Base-by-base conservation (phyloP, 2,888 invertebrate genomes). In the Leptarthrus brevirostris region DNA sequence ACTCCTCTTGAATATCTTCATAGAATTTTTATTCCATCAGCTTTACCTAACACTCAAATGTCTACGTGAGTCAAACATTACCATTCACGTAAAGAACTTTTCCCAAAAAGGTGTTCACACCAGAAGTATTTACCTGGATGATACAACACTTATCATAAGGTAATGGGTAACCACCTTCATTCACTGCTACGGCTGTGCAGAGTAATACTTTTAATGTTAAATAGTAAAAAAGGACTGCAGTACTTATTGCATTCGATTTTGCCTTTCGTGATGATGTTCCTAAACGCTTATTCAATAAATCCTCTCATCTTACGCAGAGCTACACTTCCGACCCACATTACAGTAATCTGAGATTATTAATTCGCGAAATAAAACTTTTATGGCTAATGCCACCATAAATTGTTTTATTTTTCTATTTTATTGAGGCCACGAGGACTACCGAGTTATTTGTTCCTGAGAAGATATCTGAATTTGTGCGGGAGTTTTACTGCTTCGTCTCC, bases 1-100 rank as follows among this genome's bases (percentile, higher is more conserved):
- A 69, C 54, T 66, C 49, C 47, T 74, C 72, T 66, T 72, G 66
- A 54, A n/a, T n/a, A n/a, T n/a, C n/a, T n/a, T n/a, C 5, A 64
- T 54, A 64, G 16, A 54, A 72, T 24, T 20, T n/a, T 36, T 40
- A 61, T 61, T 18, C 40, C 61, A 61, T 14, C 16, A n/a, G 10
- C 20, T 36, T 16, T 12, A 18, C 22, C n/a, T 4, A 22, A 61
- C 20, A 40, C 16, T 40, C 61, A 16, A 52, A 16, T 20, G 52
- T 16, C n/a, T n/a, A n/a, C n/a, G n/a, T n/a, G n/a, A n/a, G n/a
- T n/a, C n/a, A n/a, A n/a, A 16, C 52, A 52, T 20, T 44, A 22
- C 53, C 18, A 30, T 14, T 3, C 56, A n/a, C 8, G 61, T 36
- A 24, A 24, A 66, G 66, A 66, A 66, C 26, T 47, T 16, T 66